Percentiles rank a stretch among this genome's conserved stretches.
Conservation (phyloP, 2,888 invertebrate species). For the Drosophila kokeensis region DNA sequence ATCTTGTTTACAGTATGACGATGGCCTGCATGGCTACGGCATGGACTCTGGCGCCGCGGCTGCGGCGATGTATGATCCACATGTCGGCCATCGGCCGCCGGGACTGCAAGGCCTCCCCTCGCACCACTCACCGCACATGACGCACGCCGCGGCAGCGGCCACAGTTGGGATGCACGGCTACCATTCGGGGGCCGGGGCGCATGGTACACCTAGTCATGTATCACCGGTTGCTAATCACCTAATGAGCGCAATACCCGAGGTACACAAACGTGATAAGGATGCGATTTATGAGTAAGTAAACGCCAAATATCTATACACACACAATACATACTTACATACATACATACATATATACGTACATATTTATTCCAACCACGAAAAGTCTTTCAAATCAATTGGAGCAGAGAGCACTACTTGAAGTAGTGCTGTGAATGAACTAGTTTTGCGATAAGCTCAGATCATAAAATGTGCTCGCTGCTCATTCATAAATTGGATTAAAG, state of each 20-base stretch:
- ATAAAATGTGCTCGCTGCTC: slow-evolving; percentile 34
- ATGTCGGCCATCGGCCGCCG: slow-evolving; percentile 88
- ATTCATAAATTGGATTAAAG: slow-evolving; percentile 41
- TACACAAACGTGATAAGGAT: slow-evolving; percentile 99
- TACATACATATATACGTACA: neutral
- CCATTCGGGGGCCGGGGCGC: slow-evolving; percentile 86
- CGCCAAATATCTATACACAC: slow-evolving; percentile 6
- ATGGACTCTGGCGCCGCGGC: slow-evolving; percentile 90
- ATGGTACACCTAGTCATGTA: slow-evolving; percentile 90
- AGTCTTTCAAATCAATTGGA: neutral
- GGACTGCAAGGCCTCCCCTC: slow-evolving; percentile 88
- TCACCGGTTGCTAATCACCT: slow-evolving; percentile 94
- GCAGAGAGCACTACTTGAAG: neutral
- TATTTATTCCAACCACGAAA: neutral
- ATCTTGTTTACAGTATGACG: slow-evolving; percentile 90
- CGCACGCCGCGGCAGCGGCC: slow-evolving; percentile 88
- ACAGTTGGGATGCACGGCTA: slow-evolving; percentile 88
- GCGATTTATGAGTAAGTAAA: slow-evolving; percentile 98
- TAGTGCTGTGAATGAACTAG: slow-evolving; percentile 31
- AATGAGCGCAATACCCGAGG: slow-evolving; percentile 94
- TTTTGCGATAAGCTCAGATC: slow-evolving; percentile 44
- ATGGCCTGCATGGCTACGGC: slow-evolving; percentile 94
- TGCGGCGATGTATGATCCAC: slow-evolving; percentile 91
- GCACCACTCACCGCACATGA: slow-evolving; percentile 93
- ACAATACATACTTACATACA: neutral